Percentiles rank a stretch among this genome's conserved stretches.
Conservation (phyloP, 2,888 invertebrate species). For the Drosophila affinis region DNA sequence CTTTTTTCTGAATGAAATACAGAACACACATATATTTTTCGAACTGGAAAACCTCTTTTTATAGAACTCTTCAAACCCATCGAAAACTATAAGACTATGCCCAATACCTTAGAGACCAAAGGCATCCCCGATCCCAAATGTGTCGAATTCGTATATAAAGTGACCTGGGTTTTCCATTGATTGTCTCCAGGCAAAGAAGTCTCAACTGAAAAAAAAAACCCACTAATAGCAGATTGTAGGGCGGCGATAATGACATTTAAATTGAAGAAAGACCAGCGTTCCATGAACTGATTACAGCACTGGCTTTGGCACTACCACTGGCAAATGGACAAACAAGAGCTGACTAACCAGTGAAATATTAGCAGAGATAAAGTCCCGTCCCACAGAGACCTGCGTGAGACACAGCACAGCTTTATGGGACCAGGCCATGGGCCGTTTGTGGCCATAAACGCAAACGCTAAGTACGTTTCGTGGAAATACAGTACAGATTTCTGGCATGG, state of each 20-base stretch:
- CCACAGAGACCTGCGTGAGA: background rate
- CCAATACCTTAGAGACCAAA: no score
- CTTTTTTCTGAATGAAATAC: no score
- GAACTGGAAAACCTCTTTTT: no score
- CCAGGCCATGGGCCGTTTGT: no score
- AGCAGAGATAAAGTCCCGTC: slow-evolving; percentile 2
- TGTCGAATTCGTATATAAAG: background rate
- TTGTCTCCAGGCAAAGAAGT: background rate
- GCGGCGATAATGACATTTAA: slow-evolving; percentile 46
- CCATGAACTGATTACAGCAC: slow-evolving; percentile 14
- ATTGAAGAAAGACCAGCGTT: slow-evolving; percentile 17
- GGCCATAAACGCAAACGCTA: background rate
- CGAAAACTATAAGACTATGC: no score
- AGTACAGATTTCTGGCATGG: background rate
- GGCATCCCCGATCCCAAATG: background rate
- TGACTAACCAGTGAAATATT: slow-evolving; percentile 10
- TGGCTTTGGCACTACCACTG: background rate
- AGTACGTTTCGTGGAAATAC: slow-evolving; percentile 1
- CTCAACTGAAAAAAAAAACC: slow-evolving; percentile 1
- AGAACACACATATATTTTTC: no score
- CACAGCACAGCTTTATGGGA: background rate
- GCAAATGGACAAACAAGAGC: slow-evolving; percentile 15
- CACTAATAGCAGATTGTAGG: slow-evolving; percentile 10
- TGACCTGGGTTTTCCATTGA: background rate
- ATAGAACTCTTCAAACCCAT: no score